phyloP scores from a whole-genome alignment of 2,113 vertebrate species.

The Zootoca vivipara region DNA sequence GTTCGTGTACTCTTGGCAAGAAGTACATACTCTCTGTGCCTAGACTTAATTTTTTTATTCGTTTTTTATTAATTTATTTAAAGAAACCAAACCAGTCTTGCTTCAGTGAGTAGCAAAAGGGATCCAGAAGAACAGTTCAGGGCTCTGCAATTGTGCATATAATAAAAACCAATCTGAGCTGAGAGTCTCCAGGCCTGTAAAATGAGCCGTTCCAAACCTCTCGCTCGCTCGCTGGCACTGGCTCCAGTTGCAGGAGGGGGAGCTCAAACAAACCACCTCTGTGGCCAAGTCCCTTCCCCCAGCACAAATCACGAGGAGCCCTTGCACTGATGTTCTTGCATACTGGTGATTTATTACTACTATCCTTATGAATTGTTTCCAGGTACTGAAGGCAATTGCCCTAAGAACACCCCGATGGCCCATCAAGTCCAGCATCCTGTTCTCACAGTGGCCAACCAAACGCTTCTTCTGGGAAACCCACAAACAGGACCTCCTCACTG shows the following conservation, averaged over 20 bases:
- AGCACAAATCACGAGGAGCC: too few relatives aligned
- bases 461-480: too few relatives aligned
- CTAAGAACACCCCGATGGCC: too few relatives aligned
- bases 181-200: not conserved
- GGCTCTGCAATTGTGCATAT: not conserved
- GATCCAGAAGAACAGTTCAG: not conserved
- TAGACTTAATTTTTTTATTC: not conserved
- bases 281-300: not conserved
- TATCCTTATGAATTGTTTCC: too few relatives aligned
- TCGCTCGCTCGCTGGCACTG: not conserved
- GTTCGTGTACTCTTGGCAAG: not conserved
- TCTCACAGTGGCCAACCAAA: too few relatives aligned
- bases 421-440: too few relatives aligned
- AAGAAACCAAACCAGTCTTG: not conserved
- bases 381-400: too few relatives aligned
- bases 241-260: not conserved
- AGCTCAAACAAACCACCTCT: not conserved
- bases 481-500: too few relatives aligned
- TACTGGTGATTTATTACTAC: too few relatives aligned
- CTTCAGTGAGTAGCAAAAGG: not conserved
- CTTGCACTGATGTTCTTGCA: too few relatives aligned
- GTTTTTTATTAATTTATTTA: too few relatives aligned
- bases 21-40: not conserved
- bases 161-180: not conserved
- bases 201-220: not conserved